Evolutionary conservation across 2,113 vertebrate genomes (phyloP), one percentile per base, ranked within the genome.

Genomic region (Anguilla rostrata): DNA sequence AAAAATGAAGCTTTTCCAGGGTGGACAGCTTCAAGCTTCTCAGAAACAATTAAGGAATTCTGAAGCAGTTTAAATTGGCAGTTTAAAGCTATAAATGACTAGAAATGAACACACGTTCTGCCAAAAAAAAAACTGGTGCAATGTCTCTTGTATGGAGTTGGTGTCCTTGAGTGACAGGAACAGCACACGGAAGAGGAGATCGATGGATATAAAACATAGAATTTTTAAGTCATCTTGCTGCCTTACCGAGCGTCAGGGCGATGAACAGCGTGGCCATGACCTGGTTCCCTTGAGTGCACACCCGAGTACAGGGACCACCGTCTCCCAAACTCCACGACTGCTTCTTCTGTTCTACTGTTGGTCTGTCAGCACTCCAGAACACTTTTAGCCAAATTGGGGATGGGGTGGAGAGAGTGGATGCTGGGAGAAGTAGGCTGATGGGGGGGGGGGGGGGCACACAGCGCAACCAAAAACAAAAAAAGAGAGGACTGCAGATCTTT

Each of bases 161-260:
- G 63, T 26, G 43, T 57, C 40, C 39, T 22, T 22, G 18, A 80
- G 79, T 78, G 14, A 26, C 29, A 84, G 14, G 20, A 26, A 16
- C 18, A 63, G 39, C 71, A 34, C 4, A 56, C 15, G 39, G 39
- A 79, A 22, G 1, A 75, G 41, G 49, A 53, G 12, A 66, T 49
- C 79, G n/a, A 83, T 40, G 63, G 40, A 39, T 49, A 53, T 40
- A 41, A 40, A n/a, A 53, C 20, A 66, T 34, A 46, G 43, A 46
- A 46, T 46, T 6, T 46, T 46, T 46, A 53, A 82, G 79, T 26
- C 39, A 82, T 8, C 81, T 40, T 60, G 63, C 39, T 40, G 71
- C 83, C 88, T 94, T 95, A 96, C 95, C 93, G 82, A 94, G 87
- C 84, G 95, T 86, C 22, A 94, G 1, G 34, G 91, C 88, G 84